Base-by-base conservation (phyloP, 2,888 invertebrate genomes). In the Cephus pygmeus region DNA sequence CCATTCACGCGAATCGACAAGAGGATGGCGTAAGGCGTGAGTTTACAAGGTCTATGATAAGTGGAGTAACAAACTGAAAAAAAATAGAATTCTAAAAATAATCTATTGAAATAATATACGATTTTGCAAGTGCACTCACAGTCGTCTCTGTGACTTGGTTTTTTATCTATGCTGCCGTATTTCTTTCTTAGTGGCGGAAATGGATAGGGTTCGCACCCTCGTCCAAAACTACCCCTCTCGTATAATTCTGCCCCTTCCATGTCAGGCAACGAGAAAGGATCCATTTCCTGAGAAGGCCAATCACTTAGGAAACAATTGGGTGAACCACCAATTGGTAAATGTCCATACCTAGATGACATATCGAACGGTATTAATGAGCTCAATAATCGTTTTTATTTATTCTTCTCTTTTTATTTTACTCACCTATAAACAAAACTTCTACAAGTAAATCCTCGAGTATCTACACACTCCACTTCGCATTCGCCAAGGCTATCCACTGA, bases 291-390 rank as follows among this genome's bases (percentile, higher is more conserved):
- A 9, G 94, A 94, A 0, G 94, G 94, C 92, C 95, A 95, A 82
- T 97, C 96, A 0, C 96, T 96, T 9, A 97, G 91, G 74, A 95
- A 95, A 83, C 97, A 97, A 90, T 97, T 97, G 83, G 96, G 94
- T 34, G 94, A 93, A 69, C 95, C 95, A 0, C 95, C 95, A 75
- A 71, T 71, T 23, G 34, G 33, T 9, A 31, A 12, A 12, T 71
- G 71, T 33, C 71, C 71, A 34, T 71, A 71, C 34, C 71, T 71
- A 56, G 23, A 23, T 23, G 9, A 56, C 9, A 23, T 2, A 23
- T 23, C 9, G 9, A 56, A 23, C 2, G 56, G 23, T 23, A 56
- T 56, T 2, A 9, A 56, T 23, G 23, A 56, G 9, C 1, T 23
- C 6, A 6, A 56, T 9, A 56, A 56, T 56, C 2, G 23, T 23